Base-by-base conservation (phyloP, 2,797 vertebrate species). In the Hydrolagus colliei region DNA sequence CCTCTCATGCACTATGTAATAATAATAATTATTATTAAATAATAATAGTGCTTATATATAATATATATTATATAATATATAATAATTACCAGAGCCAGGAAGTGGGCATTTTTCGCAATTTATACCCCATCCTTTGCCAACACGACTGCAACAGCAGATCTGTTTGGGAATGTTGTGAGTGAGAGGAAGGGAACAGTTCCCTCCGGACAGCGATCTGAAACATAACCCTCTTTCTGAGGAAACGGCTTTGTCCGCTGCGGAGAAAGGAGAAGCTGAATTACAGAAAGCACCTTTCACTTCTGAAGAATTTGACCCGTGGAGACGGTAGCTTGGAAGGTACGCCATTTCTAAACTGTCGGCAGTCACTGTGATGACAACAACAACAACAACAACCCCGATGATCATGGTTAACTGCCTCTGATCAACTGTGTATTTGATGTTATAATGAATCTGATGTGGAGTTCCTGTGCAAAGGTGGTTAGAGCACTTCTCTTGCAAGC, bases 141-240 rank as follows among this genome's bases (percentile, higher is more conserved):
- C 94, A 0, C 94, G 91, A 87, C 94, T 95, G 88, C 94, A 95
- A 90, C 94, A 95, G 89, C 94, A 95, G 88, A 95, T 95, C 90
- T 95, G 94, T 89, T 94, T 95, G 88, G 94, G 94, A 89, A 95
- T 90, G 87, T 93, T 92, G 85, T 92, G 93, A 6, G 88, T 41
- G 2, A 95, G 91, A 0, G 93, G 93, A 88, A 94, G 90, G 16
- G 92, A 93, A 86, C 94, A 95, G 14, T 89, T 65, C 41, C 87
- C 87, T 0, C 86, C 87, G 1, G 91, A 92, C 72, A 91, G 27
- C 0, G 91, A 94, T 0, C 94, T 88, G 88, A 94, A 95, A 89
- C 94, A 95, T 2, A 90, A 85, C 0, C 88, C 91, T 88, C 73
- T 92, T 86, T 91, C 90, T 86, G 91, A 89, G 1, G 94, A 95